Conservation (phyloP, 1,140 invertebrate genomes). For the Cotesia glomerata region DNA sequence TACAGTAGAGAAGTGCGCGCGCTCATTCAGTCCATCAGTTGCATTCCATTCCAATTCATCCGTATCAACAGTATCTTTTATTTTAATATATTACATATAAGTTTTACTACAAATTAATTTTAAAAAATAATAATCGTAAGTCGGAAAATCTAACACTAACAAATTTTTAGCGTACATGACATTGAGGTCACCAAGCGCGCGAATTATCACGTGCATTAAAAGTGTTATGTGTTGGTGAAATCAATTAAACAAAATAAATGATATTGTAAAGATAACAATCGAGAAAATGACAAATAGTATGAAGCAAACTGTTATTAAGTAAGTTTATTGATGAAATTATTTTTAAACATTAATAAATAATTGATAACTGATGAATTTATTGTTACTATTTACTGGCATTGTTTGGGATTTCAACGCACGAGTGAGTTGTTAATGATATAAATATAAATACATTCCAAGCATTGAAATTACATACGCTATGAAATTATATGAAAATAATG, state of each 20-base stretch:
- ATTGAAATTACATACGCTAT: slow-evolving; percentile 19
- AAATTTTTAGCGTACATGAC: neutral
- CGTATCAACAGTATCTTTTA: slow-evolving; percentile 29
- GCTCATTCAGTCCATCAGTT: slow-evolving; percentile 59
- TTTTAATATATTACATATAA: slow-evolving; percentile 3
- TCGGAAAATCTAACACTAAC: neutral
- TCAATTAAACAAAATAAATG: neutral
- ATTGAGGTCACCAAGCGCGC: neutral
- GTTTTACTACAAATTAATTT: no score
- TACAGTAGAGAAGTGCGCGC: slow-evolving; percentile 56
- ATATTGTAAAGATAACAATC: neutral
- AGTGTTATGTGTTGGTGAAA: slow-evolving; percentile 43
- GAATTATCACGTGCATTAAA: neutral
- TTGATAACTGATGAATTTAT: neutral
- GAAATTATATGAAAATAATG: neutral
- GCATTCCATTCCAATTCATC: slow-evolving; percentile 56
- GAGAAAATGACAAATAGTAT: slow-evolving; percentile 58
- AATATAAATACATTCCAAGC: neutral
- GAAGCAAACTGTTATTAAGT: slow-evolving; percentile 62
- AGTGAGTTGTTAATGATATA: neutral
- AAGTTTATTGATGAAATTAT: slow-evolving; percentile 39
- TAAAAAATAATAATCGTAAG: neutral
- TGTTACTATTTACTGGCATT: no score
- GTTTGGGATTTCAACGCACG: neutral
- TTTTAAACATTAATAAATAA: neutral